These are phyloP conservation scores for Rhagoletis pomonella DNA, from an alignment of 1,140 invertebrate species.

Conservation along the genomic window DNA sequence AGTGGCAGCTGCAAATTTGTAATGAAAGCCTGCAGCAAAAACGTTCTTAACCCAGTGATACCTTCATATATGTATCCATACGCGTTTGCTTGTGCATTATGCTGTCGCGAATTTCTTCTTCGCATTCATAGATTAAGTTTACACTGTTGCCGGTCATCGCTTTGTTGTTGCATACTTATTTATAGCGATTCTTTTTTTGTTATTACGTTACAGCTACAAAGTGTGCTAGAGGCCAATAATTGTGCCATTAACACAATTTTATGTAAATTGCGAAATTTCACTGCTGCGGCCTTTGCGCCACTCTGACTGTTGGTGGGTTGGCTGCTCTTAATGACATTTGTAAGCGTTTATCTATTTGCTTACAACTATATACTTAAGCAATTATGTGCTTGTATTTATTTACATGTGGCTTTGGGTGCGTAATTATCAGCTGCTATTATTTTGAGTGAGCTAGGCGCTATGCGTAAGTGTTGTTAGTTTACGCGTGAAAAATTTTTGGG, in stretches of 20 bases:
- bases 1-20: conserved; percentile 24
- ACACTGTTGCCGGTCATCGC: too few species aligned
- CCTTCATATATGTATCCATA: neutral
- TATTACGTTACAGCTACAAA: too few species aligned
- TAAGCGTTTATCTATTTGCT: neutral
- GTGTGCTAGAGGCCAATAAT: neutral
- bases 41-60: neutral
- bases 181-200: too few species aligned
- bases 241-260: conserved; percentile 51
- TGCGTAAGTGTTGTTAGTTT: neutral
- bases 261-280: conserved; percentile 45
- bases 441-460: neutral
- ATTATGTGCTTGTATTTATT: neutral
- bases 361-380: neutral
- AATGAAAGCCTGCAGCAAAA: neutral
- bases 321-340: neutral
- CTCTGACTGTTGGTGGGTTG: neutral
- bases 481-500: neutral
- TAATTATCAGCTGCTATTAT: neutral
- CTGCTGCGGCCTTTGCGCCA: conserved; percentile 15
- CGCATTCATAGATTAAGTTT: too few species aligned
- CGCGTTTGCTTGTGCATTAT: neutral
- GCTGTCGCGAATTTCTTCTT: too few species aligned
- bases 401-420: neutral
- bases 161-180: too few species aligned